These are phyloP conservation scores for Lerista edwardsae DNA, from an alignment of 2,797 vertebrate species.

Conservation along the genomic window DNA sequence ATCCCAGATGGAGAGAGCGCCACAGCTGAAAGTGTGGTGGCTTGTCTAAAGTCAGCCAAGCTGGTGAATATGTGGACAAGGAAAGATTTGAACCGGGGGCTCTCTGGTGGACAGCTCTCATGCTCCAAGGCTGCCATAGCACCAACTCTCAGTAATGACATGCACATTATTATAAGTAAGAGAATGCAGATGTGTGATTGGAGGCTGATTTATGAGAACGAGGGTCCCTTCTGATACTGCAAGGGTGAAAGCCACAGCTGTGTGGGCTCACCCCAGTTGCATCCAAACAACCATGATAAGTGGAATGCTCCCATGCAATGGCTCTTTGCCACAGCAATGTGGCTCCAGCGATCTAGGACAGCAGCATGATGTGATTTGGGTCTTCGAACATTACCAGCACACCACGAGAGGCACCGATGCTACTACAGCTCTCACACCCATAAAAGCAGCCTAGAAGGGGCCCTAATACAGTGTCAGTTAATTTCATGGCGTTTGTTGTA, in stretches of 20 bases:
- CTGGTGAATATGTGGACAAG: too few species aligned
- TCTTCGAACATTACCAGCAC: background rate
- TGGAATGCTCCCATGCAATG: background rate
- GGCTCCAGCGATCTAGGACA: background rate
- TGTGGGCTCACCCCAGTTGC: background rate
- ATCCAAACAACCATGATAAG: background rate
- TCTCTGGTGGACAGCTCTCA: background rate
- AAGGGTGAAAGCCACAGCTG: background rate
- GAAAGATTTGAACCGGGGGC: background rate
- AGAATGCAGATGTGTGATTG: too few species aligned
- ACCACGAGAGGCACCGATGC: background rate
- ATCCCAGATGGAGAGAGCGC: too few species aligned
- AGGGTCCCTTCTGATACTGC: background rate
- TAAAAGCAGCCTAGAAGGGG: background rate
- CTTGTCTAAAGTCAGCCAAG: too few species aligned
- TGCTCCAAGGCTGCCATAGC: background rate
- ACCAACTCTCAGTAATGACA: background rate
- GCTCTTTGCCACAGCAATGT: background rate
- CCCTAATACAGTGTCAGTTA: background rate
- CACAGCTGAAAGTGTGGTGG: too few species aligned
- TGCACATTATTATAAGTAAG: background rate
- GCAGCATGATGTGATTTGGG: background rate
- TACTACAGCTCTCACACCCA: background rate
- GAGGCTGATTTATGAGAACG: background rate
- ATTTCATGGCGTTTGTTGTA: background rate